Percentiles rank a stretch among this genome's conserved stretches.
phyloP scores from a whole-genome alignment of 2,797 vertebrate genomes.

The Fringilla coelebs region DNA sequence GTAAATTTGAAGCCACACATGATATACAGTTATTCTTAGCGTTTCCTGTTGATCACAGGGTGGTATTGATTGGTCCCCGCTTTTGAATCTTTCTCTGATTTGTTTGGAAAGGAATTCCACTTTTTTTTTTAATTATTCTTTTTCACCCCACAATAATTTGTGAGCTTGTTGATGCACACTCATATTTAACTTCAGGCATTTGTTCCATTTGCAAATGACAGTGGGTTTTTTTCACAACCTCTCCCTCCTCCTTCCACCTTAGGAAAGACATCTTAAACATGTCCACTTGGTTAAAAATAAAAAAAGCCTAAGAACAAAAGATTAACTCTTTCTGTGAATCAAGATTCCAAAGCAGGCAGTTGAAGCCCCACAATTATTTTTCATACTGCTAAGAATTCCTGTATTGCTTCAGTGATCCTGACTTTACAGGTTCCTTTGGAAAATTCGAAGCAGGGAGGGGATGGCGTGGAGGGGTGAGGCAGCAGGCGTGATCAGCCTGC shows the following conservation, averaged over 20 bases:
- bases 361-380: neutral
- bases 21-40: constrained; percentile 64
- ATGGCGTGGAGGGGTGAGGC: neutral
- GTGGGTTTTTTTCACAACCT: neutral
- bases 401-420: neutral
- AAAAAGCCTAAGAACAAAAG: neutral
- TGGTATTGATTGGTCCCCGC: constrained; percentile 36
- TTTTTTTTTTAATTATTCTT: neutral
- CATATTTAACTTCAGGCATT: neutral
- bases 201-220: neutral
- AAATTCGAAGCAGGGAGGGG: neutral
- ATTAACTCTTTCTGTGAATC: neutral
- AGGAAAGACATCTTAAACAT: neutral
- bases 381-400: neutral
- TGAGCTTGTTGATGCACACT: neutral
- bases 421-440: neutral
- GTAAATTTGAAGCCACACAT: constrained; percentile 72
- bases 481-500: neutral
- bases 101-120: constrained; percentile 12
- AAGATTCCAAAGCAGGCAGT: neutral
- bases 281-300: neutral
- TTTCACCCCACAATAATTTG: neutral
- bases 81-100: constrained; percentile 37
- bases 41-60: constrained; percentile 72
- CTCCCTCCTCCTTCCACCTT: neutral